Evolutionary conservation across 2,888 invertebrate genomes (phyloP), one percentile per base, ranked within the genome.

Genomic region (Polia nebulosa): DNA sequence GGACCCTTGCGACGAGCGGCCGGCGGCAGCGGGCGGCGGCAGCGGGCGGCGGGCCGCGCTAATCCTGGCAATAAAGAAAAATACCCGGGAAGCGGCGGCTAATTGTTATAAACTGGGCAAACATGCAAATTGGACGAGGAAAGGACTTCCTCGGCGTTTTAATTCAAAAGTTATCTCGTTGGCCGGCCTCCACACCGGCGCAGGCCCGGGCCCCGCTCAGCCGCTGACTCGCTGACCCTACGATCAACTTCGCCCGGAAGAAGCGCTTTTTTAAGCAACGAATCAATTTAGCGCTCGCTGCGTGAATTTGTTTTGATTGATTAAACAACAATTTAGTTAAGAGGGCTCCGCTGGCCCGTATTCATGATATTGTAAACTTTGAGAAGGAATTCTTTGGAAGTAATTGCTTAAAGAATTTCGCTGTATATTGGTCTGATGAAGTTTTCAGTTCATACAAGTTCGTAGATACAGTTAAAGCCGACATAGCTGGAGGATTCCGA

Each of bases 21-120:
- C 76, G 83, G 73, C 82, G 85, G n/a, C n/a, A n/a, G n/a, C n/a
- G n/a, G n/a, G n/a, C n/a, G n/a, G n/a, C n/a, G n/a, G n/a, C n/a
- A 17, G 39, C 39, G 39, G 39, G 17, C 39, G 39, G 17, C 76
- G 79, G 74, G 67, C 77, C 84, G 73, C 82, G 85, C 88, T 93
- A 94, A 94, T 93, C 93, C 91, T 88, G 89, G 89, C 94, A 94
- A 95, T 94, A 93, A 94, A 94, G 94, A 94, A 95, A 94, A 94
- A 94, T 94, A 91, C 89, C 91, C 92, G 90, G 90, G 87, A 89
- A 89, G 86, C 89, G 88, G 73, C 87, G 88, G 89, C 91, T 94
- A 94, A 94, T 94, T 94, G 93, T 93, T 93, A 94, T 94, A 92
- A 94, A 94, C 91, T 91, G 93, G 86, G 89, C 89, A 91, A 92